Percentiles rank a stretch among this genome's conserved stretches.
Evolutionary conservation across 2,113 vertebrate species (phyloP).

Genomic region (Neolamprologus longior): DNA sequence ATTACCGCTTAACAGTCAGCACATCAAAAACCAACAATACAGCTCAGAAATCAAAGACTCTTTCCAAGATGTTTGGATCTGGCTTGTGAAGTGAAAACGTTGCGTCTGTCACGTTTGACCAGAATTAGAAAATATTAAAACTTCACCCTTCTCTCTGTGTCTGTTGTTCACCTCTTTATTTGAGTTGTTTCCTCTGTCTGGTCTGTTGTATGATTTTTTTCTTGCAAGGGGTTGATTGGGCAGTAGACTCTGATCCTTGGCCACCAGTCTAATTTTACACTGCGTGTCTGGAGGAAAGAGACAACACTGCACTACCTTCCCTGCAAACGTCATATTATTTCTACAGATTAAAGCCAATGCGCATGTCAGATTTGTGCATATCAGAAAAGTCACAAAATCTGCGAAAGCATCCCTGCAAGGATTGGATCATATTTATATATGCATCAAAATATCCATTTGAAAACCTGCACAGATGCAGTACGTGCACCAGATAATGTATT

Average conservation of each 20-base stretch:
- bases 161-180: no score
- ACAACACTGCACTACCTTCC: not conserved
- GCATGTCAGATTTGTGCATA: not conserved
- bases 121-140: no score
- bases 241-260: not conserved
- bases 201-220: no score
- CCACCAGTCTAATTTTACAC: not conserved
- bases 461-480: not conserved
- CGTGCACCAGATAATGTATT: not conserved
- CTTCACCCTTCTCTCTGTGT: no score
- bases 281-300: not conserved
- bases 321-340: not conserved
- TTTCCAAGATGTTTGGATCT: not conserved
- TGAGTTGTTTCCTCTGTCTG: no score
- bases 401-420: not conserved
- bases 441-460: not conserved
- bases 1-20: not conserved
- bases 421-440: not conserved
- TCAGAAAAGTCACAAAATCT: not conserved
- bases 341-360: not conserved
- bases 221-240: not conserved
- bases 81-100: accelerated
- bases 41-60: not conserved
- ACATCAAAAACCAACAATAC: not conserved
- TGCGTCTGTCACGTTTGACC: not conserved